These are phyloP conservation scores for Pygoscelis adeliae DNA, from an alignment of 2,113 vertebrate genomes.

Conservation along the genomic window DNA sequence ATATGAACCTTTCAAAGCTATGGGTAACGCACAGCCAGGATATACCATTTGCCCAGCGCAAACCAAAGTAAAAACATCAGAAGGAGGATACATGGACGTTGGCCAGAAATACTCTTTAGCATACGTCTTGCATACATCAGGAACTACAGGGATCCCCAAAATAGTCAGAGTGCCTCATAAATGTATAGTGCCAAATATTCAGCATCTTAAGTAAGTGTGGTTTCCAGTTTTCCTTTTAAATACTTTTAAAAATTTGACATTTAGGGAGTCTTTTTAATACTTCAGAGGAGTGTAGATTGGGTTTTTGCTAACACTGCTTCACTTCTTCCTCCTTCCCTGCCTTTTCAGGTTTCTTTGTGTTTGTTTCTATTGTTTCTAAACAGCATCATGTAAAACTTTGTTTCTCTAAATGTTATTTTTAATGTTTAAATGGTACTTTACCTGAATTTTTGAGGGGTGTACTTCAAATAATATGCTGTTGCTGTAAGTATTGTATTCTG, in stretches of 20 bases:
- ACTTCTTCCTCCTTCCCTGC: not conserved
- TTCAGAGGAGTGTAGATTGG: not conserved
- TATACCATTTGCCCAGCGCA: not conserved
- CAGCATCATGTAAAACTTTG: not conserved
- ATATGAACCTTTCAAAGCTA: not conserved
- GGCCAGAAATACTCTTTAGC: conserved; percentile 71
- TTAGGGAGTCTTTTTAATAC: not conserved
- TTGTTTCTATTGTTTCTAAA: not conserved
- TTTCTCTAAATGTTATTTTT: not conserved
- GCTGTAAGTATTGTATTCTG: not conserved
- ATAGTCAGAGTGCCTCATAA: conserved; percentile 90
- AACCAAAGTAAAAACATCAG: not conserved
- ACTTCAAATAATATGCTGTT: not conserved
- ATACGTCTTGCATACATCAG: conserved; percentile 92
- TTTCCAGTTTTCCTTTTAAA: not conserved
- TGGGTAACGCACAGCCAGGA: not conserved
- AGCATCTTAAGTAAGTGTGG: conserved; percentile 85
- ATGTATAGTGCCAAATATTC: conserved; percentile 92
- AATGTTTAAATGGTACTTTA: not conserved
- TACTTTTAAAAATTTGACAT: not conserved
- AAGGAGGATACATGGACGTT: not conserved
- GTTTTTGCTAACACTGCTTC: not conserved
- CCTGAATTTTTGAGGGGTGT: not conserved
- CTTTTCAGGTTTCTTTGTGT: not conserved
- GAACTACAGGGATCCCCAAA: conserved; percentile 92